A percentile compares a stretch with the other conserved stretches of the same genome.
These are phyloP conservation scores for Micrastur ruficollis DNA, from an alignment of 2,797 vertebrate species.

Conservation along the genomic window DNA sequence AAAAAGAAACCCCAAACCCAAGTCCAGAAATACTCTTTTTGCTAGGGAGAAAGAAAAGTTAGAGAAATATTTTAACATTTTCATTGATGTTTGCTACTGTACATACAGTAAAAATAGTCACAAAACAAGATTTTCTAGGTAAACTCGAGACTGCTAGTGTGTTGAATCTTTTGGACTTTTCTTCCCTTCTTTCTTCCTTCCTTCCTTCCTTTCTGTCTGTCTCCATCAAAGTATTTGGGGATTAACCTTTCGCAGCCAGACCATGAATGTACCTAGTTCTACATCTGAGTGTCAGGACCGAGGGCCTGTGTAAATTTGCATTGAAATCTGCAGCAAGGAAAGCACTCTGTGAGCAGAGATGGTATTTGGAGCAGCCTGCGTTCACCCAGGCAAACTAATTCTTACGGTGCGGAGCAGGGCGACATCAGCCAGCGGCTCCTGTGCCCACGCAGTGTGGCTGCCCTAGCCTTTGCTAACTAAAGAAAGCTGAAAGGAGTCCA, in stretches of 20 bases:
- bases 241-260: neutral
- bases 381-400: neutral
- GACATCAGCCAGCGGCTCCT: neutral
- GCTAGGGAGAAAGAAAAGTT: neutral
- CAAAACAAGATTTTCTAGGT: neutral
- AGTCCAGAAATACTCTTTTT: neutral
- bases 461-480: neutral
- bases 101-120: neutral
- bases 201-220: neutral
- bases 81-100: neutral
- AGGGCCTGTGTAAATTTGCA: neutral
- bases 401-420: rapidly evolving
- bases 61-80: neutral
- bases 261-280: neutral
- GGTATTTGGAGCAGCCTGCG: neutral
- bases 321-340: neutral
- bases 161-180: neutral
- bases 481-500: neutral
- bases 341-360: neutral
- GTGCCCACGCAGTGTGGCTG: rapidly evolving
- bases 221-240: neutral
- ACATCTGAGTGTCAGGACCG: neutral
- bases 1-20: neutral
- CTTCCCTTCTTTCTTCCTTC: neutral
- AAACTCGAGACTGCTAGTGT: neutral